These are phyloP conservation scores for Galagoides demidoff DNA, from an alignment of 2,797 vertebrate genomes.

Conservation along the genomic window DNA sequence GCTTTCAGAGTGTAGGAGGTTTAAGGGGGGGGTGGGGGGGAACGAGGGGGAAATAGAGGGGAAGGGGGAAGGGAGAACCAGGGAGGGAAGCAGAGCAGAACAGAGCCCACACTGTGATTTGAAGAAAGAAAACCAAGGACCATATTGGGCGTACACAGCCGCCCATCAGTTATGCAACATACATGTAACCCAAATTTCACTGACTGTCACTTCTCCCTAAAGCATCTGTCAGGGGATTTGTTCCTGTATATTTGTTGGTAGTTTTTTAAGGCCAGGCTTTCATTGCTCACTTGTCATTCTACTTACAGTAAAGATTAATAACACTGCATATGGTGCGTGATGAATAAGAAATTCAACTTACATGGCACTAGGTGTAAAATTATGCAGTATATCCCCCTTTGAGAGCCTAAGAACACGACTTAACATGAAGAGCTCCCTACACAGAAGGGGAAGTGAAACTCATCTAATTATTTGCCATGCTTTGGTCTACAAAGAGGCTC, in stretches of 20 bases:
- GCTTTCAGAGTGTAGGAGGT: not conserved
- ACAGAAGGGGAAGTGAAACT: conserved; percentile 63
- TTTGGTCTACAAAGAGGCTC: conserved; percentile 25
- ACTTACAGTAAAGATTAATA: conserved; percentile 75
- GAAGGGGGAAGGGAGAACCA: accelerated
- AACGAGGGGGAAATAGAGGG: not conserved
- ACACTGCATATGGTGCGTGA: conserved; percentile 60
- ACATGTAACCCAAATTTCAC: conserved; percentile 49
- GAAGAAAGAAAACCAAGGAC: conserved; percentile 22
- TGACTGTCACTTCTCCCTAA: conserved; percentile 38
- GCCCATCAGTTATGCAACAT: not conserved
- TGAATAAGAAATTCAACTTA: conserved; percentile 55
- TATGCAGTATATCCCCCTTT: not conserved
- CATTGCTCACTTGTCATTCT: conserved; percentile 73
- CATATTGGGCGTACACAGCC: not conserved
- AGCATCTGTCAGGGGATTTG: conserved; percentile 39
- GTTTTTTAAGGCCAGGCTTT: conserved; percentile 66
- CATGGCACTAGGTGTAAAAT: conserved; percentile 40
- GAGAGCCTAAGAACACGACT: conserved; percentile 33
- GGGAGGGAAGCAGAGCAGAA: not conserved
- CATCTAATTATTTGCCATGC: not conserved
- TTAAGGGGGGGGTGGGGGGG: not conserved
- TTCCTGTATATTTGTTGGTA: conserved; percentile 6
- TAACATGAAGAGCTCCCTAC: conserved; percentile 22
- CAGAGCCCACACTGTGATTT: not conserved